Conservation (phyloP, 2,797 vertebrate species). For the Streptopelia turtur region DNA sequence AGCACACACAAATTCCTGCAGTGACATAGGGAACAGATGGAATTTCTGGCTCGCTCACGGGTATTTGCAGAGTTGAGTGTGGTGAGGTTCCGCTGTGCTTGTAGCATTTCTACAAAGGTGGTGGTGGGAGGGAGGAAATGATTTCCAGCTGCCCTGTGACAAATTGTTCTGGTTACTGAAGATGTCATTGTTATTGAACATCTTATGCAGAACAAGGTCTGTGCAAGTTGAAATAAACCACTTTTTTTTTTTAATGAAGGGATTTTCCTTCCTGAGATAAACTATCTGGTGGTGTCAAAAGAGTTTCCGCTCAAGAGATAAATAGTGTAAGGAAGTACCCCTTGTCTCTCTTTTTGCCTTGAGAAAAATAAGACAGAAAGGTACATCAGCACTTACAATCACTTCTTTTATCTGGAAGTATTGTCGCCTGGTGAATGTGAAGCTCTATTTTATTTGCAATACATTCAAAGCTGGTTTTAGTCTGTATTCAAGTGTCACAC, state of each 20-base stretch:
- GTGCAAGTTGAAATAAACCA: neutral
- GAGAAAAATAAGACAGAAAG: neutral
- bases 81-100: neutral
- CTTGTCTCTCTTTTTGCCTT: neutral
- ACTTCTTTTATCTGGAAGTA: neutral
- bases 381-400: neutral
- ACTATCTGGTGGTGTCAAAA: neutral
- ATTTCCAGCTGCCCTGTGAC: neutral
- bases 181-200: neutral
- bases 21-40: neutral
- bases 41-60: neutral
- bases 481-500: neutral
- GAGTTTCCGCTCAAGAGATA: neutral
- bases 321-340: neutral
- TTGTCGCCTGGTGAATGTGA: neutral
- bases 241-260: rapidly evolving
- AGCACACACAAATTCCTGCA: neutral
- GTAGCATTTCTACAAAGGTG: neutral
- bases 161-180: neutral
- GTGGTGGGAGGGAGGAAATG: neutral
- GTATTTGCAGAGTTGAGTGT: neutral
- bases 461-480: neutral
- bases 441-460: neutral
- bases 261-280: neutral
- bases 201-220: neutral